Evolutionary conservation across 2,113 vertebrate species (phyloP).

Genomic region (Platysternon megacephalum): DNA sequence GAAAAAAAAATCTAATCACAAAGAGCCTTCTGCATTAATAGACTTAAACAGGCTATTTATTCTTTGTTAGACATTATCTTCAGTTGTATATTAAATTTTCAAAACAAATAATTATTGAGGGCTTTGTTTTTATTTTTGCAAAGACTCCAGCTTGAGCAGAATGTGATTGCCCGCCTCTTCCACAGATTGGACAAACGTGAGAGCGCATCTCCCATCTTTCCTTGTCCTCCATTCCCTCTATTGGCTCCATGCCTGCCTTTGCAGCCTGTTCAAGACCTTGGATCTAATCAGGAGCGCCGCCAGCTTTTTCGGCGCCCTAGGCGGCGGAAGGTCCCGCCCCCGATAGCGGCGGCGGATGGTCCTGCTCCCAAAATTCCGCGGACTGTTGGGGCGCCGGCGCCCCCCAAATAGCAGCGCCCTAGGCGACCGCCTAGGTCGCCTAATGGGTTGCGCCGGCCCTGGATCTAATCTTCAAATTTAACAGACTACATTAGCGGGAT

Average conservation of each 20-base stretch:
- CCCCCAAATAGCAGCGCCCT: no score
- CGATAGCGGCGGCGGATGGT: no score
- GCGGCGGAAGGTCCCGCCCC: no score
- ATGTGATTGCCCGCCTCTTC: background rate
- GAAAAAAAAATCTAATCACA: background rate
- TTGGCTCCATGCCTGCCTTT: background rate
- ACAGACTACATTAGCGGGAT: background rate
- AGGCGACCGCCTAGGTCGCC: no score
- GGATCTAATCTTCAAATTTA: background rate
- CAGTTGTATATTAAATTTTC: background rate
- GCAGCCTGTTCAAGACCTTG: background rate
- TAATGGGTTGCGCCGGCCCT: no score
- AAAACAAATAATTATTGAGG: background rate
- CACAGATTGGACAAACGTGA: accelerated
- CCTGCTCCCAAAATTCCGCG: no score
- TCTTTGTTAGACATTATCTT: background rate
- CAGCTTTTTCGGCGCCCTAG: no score
- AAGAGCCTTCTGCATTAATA: background rate
- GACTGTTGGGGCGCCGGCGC: no score
- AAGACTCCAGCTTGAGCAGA: background rate
- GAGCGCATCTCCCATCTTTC: accelerated
- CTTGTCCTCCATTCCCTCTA: background rate
- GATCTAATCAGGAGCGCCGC: no score
- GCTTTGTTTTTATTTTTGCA: background rate
- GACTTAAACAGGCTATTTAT: background rate